phyloP scores from a whole-genome alignment of 1,140 invertebrate genomes.

The Batillaria attramentaria region DNA sequence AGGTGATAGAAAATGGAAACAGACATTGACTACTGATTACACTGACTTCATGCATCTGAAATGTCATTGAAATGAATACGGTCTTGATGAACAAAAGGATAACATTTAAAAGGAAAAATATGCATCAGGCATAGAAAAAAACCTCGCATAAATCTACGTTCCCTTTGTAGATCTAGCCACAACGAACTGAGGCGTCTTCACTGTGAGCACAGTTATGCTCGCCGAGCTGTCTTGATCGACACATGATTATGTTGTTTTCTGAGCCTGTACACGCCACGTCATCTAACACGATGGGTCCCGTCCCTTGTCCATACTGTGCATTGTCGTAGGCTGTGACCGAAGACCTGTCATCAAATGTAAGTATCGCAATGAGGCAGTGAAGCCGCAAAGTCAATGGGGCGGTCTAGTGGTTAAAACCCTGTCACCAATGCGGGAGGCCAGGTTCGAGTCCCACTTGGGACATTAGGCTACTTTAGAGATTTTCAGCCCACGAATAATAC shows the following conservation, averaged over 20 bases:
- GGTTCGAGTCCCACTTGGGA: too few relatives aligned
- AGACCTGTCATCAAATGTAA: too few relatives aligned
- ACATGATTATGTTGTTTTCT: conserved; percentile 49
- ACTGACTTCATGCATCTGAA: not conserved
- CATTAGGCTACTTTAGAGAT: too few relatives aligned
- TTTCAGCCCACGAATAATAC: too few relatives aligned
- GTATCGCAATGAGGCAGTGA: too few relatives aligned
- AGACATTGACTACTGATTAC: not conserved
- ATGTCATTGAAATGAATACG: not conserved
- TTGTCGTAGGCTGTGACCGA: too few relatives aligned
- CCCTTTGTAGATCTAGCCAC: too few relatives aligned
- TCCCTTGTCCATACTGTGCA: conserved; percentile 52
- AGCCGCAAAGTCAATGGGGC: too few relatives aligned
- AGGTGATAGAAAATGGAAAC: too few relatives aligned
- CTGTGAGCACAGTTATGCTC: conserved; percentile 56
- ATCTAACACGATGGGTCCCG: conserved; percentile 53
- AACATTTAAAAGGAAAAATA: not conserved
- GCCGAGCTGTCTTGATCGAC: conserved; percentile 41
- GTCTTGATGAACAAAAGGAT: not conserved
- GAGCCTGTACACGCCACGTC: conserved; percentile 52
- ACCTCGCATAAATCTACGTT: too few relatives aligned
- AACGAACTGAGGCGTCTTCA: conserved; percentile 61
- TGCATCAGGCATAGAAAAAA: not conserved
- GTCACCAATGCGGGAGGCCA: too few relatives aligned
- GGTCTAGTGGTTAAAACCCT: too few relatives aligned